Evolutionary conservation across 2,888 invertebrate species (phyloP).

Genomic region (Neelides folsomi): DNA sequence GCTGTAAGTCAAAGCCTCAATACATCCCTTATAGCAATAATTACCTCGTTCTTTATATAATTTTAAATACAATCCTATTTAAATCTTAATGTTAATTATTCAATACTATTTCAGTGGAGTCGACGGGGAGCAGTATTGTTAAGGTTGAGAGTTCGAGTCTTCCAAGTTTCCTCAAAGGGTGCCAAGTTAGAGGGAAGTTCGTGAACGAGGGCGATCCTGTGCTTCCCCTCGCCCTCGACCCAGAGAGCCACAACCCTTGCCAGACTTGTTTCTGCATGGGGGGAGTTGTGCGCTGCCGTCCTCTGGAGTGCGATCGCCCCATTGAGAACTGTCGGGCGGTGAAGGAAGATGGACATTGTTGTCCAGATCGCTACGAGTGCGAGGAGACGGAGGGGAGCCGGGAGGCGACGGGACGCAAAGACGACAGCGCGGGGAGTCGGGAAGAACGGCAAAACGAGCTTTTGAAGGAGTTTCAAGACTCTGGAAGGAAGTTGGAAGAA

Average conservation of each 20-base stretch:
- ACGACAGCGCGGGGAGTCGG: constrained; percentile 23
- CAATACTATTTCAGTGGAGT: constrained; percentile 14
- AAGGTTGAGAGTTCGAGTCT: constrained; percentile 26
- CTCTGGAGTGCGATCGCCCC: constrained; percentile 59
- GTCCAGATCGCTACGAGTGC: constrained; percentile 70
- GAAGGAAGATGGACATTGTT: constrained; percentile 62
- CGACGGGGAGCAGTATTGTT: constrained; percentile 27
- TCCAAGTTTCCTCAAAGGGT: constrained; percentile 43
- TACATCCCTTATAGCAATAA: no score
- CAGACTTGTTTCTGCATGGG: constrained; percentile 69
- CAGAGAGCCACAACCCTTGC: constrained; percentile 41
- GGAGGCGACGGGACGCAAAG: background rate
- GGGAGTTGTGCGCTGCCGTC: constrained; percentile 58
- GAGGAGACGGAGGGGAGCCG: background rate
- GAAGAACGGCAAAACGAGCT: constrained; percentile 26
- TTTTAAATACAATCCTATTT: background rate
- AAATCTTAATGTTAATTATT: background rate
- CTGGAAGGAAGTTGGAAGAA: no score
- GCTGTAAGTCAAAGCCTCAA: constrained; percentile 38
- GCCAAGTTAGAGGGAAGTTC: constrained; percentile 47
- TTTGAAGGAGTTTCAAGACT: no score
- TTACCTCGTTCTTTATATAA: background rate
- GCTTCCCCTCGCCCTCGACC: constrained; percentile 33
- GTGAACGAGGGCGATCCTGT: constrained; percentile 60
- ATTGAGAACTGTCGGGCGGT: constrained; percentile 63